These are phyloP conservation scores for Bursaphelenchus mucronatus DNA, from an alignment of 1,140 invertebrate species.

Conservation along the genomic window DNA sequence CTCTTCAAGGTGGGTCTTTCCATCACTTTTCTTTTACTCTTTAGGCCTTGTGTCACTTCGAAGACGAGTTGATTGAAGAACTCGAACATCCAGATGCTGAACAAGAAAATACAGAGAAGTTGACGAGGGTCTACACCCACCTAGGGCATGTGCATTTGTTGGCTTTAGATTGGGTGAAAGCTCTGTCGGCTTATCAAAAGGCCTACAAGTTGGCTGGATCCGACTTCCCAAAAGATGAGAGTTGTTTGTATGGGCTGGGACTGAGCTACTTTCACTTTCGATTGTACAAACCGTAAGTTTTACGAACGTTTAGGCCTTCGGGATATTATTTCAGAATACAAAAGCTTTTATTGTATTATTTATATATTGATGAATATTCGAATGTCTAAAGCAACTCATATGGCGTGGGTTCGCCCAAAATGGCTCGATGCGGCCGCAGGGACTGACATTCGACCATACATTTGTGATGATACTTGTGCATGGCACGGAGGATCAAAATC, in stretches of 20 bases:
- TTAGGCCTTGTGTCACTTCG: conserved; percentile 17
- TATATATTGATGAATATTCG: too few species aligned
- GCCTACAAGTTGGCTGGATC: conserved; percentile 4
- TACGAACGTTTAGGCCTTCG: not conserved
- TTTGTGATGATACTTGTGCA: too few species aligned
- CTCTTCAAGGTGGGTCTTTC: conserved; percentile 10
- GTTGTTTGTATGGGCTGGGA: conserved; percentile 14
- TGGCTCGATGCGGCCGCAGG: too few species aligned
- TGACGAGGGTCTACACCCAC: conserved; percentile 12
- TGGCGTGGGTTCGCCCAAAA: too few species aligned
- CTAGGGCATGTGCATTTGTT: conserved; percentile 22
- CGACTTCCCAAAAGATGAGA: conserved; percentile 15
- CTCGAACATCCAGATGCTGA: not conserved
- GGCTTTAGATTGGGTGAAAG: conserved; percentile 23
- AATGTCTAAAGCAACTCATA: too few species aligned
- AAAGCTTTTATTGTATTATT: too few species aligned
- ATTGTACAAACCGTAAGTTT: conserved; percentile 20
- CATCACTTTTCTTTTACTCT: conserved; percentile 8
- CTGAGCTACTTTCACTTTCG: conserved; percentile 24
- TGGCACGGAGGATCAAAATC: too few species aligned
- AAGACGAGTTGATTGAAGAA: conserved; percentile 4
- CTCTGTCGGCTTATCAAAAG: conserved; percentile 25
- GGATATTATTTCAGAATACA: not conserved
- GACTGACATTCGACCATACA: too few species aligned
- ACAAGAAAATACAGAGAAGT: not conserved